Conservation (phyloP, 2,888 invertebrate species). For the Ischnura elegans region DNA sequence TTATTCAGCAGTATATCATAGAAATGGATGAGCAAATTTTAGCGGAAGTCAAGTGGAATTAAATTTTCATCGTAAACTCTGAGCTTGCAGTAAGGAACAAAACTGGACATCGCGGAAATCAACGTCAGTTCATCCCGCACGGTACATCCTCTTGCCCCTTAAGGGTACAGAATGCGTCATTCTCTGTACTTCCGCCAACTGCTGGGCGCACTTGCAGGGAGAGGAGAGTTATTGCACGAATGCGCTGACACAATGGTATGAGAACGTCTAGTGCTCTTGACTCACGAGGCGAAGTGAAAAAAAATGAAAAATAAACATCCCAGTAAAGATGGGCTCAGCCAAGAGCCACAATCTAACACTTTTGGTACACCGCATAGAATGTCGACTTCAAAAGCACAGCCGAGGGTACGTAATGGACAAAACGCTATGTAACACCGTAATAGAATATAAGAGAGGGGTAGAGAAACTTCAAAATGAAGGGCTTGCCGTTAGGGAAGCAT, state of each 20-base stretch:
- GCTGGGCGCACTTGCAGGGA: background rate
- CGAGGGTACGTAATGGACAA: constrained; percentile 10
- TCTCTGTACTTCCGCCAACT: background rate
- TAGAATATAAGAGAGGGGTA: too few species aligned
- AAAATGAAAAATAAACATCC: too few species aligned
- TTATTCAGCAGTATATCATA: too few species aligned
- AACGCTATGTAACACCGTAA: background rate
- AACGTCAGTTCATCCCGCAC: too few species aligned
- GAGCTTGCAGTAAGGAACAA: too few species aligned
- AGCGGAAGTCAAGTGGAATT: too few species aligned
- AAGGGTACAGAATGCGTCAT: background rate
- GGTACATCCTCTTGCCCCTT: too few species aligned
- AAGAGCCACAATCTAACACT: background rate
- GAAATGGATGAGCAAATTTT: too few species aligned
- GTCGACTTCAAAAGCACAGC: background rate
- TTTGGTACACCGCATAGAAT: background rate
- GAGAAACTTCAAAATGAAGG: too few species aligned
- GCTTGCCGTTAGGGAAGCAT: background rate
- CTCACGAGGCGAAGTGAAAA: background rate
- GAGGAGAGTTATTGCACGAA: background rate
- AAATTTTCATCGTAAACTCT: too few species aligned
- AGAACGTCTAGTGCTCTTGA: background rate
- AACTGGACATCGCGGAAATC: too few species aligned
- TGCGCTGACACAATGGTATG: background rate
- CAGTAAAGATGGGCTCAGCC: background rate